Evolutionary conservation across 2,888 invertebrate species (phyloP).

Genomic region (Diadegma fenestrale): DNA sequence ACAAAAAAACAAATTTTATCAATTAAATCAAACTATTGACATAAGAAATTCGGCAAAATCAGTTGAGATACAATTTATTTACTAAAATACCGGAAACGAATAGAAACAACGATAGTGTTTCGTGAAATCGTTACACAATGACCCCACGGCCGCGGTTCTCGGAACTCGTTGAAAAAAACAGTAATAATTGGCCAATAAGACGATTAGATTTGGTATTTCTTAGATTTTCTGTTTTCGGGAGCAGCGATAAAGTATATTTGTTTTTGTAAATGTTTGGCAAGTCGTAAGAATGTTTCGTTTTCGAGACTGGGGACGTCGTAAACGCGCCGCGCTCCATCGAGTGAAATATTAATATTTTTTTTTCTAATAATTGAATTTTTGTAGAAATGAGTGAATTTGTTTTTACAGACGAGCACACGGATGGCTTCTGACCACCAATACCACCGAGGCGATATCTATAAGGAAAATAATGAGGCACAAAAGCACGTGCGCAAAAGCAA

Average conservation of each 20-base stretch:
- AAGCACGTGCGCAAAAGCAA: background rate
- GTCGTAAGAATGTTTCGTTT: background rate
- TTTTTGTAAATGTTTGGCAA: background rate
- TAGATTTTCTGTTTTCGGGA: background rate
- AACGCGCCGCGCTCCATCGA: background rate
- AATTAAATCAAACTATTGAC: background rate
- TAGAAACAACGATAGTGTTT: background rate
- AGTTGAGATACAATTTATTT: background rate
- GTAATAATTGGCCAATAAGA: background rate
- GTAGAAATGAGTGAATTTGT: background rate
- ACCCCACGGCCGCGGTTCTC: background rate
- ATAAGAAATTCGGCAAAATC: background rate
- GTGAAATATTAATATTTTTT: background rate
- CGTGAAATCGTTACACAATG: background rate
- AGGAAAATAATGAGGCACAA: slow-evolving; percentile 20
- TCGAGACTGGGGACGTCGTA: too few species aligned
- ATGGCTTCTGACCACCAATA: slow-evolving; percentile 77
- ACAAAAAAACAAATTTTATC: background rate
- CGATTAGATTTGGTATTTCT: background rate
- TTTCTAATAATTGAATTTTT: background rate
- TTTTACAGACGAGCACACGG: slow-evolving; percentile 74
- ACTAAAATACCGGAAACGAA: background rate
- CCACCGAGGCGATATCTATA: slow-evolving; percentile 77
- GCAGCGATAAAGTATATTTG: background rate
- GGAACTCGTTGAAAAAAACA: background rate